Percentiles rank a stretch among this genome's conserved stretches.
Conservation (phyloP, 2,888 invertebrate genomes). For the Pammene aurita region DNA sequence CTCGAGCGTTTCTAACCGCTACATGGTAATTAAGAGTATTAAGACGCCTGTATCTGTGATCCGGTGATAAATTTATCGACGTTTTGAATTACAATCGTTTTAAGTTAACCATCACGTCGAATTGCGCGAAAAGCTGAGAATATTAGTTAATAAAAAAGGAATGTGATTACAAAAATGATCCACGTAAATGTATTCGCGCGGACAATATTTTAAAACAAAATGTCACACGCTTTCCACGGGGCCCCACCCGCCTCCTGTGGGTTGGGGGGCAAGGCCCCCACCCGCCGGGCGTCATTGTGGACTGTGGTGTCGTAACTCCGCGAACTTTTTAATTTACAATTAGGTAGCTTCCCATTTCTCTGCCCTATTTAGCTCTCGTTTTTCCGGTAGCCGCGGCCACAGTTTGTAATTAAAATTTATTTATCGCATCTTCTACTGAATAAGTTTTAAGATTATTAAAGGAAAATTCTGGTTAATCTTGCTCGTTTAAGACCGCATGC, state of each 20-base stretch:
- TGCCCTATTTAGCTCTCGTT: conserved; percentile 83
- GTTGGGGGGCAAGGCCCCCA: conserved; percentile 49
- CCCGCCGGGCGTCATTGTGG: conserved; percentile 78
- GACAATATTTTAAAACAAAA: conserved; percentile 84
- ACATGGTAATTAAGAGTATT: conserved; percentile 59
- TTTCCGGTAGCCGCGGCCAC: conserved; percentile 75
- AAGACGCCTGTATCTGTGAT: conserved; percentile 60
- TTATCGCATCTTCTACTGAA: conserved; percentile 70
- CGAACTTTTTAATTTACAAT: conserved; percentile 84
- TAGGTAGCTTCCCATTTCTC: conserved; percentile 84
- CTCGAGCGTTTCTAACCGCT: conserved; percentile 67
- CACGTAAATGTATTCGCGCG: conserved; percentile 81
- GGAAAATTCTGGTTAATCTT: conserved; percentile 44
- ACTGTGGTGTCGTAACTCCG: conserved; percentile 83
- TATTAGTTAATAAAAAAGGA: conserved; percentile 53
- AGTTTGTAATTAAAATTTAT: conserved; percentile 80
- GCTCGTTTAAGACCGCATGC: conserved; percentile 23
- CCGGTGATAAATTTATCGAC: conserved; percentile 46
- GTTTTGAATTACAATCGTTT: conserved; percentile 36
- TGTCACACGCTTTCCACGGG: conserved; percentile 82
- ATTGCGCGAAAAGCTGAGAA: conserved; percentile 4
- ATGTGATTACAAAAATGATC: conserved; percentile 80
- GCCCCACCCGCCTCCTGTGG: conserved; percentile 58
- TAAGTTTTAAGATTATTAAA: conserved; percentile 60
- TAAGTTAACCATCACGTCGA: conserved; percentile 15